phyloP scores from a whole-genome alignment of 2,113 vertebrate species.

The Nematolebias whitei region DNA sequence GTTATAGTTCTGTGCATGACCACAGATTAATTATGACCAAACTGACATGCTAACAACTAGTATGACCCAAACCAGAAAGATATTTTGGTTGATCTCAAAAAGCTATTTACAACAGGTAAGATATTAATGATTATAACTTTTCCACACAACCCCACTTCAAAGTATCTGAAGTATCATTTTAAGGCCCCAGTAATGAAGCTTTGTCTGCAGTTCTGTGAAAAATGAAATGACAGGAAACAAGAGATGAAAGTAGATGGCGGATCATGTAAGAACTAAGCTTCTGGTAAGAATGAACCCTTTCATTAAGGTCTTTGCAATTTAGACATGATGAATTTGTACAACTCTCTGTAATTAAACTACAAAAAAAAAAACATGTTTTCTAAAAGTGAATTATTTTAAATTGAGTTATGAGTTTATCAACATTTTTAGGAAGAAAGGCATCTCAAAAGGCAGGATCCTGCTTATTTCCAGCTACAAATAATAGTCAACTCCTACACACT shows the following conservation, averaged over 20 bases:
- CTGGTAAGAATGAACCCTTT: conserved; percentile 34
- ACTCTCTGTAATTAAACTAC: conserved; percentile 9
- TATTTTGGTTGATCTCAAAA: too few species aligned
- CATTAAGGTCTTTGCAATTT: conserved; percentile 1
- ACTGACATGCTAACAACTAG: too few species aligned
- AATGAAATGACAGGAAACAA: conserved; percentile 26
- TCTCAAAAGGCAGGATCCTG: conserved; percentile 23
- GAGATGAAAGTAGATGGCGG: conserved; percentile 24
- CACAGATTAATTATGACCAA: too few species aligned
- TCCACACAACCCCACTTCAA: not conserved
- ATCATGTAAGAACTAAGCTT: conserved; percentile 43
- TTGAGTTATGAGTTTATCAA: conserved; percentile 18
- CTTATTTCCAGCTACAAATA: conserved; percentile 37
- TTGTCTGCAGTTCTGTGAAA: conserved; percentile 29
- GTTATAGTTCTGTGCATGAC: too few species aligned
- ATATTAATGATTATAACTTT: not conserved
- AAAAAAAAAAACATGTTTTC: conserved; percentile 26
- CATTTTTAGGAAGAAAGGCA: conserved; percentile 23
- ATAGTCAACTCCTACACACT: conserved; percentile 50
- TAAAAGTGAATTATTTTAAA: conserved; percentile 16
- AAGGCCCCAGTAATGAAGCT: conserved; percentile 12
- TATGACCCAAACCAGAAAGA: too few species aligned
- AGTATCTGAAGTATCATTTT: not conserved
- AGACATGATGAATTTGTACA: conserved; percentile 16
- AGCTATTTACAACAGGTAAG: too few species aligned